A percentile compares a stretch with the other conserved stretches of the same genome.
These are phyloP conservation scores for Mimas tiliae DNA, from an alignment of 2,888 invertebrate species.

Conservation along the genomic window DNA sequence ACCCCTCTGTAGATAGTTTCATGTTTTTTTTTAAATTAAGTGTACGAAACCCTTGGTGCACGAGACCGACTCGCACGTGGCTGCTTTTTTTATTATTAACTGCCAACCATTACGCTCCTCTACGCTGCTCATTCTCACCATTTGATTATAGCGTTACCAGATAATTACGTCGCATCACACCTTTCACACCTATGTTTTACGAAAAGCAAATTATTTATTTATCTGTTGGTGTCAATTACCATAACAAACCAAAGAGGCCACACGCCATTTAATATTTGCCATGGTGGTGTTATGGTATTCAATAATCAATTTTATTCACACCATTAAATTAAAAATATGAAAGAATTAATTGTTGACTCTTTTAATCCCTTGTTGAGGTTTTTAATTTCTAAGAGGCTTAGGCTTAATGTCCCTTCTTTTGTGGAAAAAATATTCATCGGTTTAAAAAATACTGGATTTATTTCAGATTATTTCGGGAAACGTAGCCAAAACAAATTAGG, in stretches of 20 bases:
- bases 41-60: no score
- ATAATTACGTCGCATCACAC: not conserved
- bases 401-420: no score
- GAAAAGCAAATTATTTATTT: not conserved
- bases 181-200: not conserved
- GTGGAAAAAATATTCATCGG: not conserved
- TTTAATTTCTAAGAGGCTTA: no score
- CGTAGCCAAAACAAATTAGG: constrained; percentile 2
- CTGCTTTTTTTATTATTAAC: no score
- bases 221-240: not conserved
- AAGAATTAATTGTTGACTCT: no score
- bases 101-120: not conserved
- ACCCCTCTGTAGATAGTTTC: no score
- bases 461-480: constrained; percentile 4
- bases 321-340: not conserved
- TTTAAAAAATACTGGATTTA: not conserved
- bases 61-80: no score
- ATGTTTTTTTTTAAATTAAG: no score
- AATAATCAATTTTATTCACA: not conserved
- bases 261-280: constrained; percentile 2
- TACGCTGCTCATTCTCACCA: not conserved
- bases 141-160: not conserved
- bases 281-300: not conserved
- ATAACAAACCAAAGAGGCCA: not conserved
- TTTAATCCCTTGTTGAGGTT: no score